These are phyloP conservation scores for Alentia gelatinosa DNA, from an alignment of 2,888 invertebrate species.

Conservation along the genomic window DNA sequence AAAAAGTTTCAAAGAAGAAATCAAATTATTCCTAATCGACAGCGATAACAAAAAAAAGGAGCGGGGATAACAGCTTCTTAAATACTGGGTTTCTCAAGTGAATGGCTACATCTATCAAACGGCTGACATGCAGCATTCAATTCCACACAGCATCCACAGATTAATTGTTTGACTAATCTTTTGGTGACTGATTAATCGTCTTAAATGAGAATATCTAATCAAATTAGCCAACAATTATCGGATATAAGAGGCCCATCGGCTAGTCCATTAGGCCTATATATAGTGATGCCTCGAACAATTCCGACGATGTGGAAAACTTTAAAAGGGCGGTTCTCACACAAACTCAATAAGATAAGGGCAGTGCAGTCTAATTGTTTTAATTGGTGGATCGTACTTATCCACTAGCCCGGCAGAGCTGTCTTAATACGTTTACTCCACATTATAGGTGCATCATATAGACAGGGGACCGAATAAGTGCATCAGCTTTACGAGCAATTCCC, in stretches of 20 bases:
- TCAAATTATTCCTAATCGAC: too few species aligned
- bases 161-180: constrained; percentile 17
- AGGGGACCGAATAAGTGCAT: too few species aligned
- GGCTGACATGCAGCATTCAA: background rate
- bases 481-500: too few species aligned
- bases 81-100: too few species aligned
- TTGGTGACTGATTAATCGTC: background rate
- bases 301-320: background rate
- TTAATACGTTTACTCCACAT: background rate
- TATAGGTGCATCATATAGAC: background rate
- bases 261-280: background rate
- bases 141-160: background rate
- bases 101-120: background rate
- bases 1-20: too few species aligned
- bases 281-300: background rate
- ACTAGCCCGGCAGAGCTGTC: background rate
- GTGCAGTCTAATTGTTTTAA: background rate
- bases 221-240: background rate
- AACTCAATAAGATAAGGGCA: background rate
- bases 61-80: too few species aligned
- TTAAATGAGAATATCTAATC: background rate
- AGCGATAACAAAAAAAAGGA: too few species aligned
- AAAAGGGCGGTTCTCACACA: background rate
- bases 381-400: background rate
- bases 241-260: background rate